Conservation (phyloP, 1,140 invertebrate species). For the Halyomorpha halys region DNA sequence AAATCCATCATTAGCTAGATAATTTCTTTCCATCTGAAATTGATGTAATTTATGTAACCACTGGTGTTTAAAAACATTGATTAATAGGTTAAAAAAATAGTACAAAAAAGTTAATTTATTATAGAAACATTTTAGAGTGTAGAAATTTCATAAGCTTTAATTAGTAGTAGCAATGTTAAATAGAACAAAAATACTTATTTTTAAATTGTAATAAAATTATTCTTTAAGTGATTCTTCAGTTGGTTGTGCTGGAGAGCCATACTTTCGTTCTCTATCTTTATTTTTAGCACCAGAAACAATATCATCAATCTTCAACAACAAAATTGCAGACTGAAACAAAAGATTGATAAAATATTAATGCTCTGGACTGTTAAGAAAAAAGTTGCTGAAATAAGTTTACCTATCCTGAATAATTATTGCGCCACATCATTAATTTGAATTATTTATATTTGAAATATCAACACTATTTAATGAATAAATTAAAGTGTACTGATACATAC, state of each 20-base stretch:
- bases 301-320: conserved; percentile 94
- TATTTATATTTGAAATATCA: not conserved
- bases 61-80: too few relatives aligned
- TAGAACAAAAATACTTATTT: too few relatives aligned
- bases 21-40: too few relatives aligned
- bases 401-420: not conserved
- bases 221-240: conserved; percentile 22
- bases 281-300: conserved; percentile 85
- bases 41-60: too few relatives aligned
- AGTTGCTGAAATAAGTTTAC: not conserved
- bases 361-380: not conserved
- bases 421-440: not conserved
- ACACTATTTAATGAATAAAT: not conserved
- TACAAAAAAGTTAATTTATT: too few relatives aligned
- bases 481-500: not conserved
- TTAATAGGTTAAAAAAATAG: too few relatives aligned
- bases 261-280: conserved; percentile 1
- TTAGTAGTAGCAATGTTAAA: too few relatives aligned
- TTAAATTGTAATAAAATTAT: conserved; percentile 6
- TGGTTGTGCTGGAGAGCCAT: not conserved
- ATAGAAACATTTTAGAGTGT: too few relatives aligned
- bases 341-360: not conserved
- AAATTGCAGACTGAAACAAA: conserved; percentile 63
- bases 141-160: too few relatives aligned
- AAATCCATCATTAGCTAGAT: too few relatives aligned